Evolutionary conservation across 2,888 invertebrate species (phyloP).

Genomic region (Cryptosula pallasiana): DNA sequence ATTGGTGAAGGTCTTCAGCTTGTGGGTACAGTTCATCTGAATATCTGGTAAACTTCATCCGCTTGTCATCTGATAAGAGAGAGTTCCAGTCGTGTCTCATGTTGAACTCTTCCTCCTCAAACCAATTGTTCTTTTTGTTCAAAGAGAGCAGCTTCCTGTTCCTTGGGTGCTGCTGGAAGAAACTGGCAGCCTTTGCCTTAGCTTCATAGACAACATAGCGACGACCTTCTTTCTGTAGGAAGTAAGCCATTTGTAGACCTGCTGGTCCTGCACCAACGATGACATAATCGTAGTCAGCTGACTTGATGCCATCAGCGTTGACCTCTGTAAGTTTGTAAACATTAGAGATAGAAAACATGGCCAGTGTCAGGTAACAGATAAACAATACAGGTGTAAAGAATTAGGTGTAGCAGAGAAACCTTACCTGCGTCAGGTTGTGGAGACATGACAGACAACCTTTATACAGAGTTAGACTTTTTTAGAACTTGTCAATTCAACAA

Average conservation of each 20-base stretch:
- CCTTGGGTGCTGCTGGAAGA: conserved; percentile 22
- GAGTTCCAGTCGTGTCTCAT: conserved; percentile 27
- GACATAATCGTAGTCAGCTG: conserved; percentile 53
- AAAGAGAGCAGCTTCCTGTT: conserved; percentile 24
- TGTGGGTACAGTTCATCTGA: conserved; percentile 36
- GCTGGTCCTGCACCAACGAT: conserved; percentile 55
- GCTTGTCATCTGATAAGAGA: conserved; percentile 23
- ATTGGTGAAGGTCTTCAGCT: conserved; percentile 24
- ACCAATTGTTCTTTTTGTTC: conserved; percentile 23
- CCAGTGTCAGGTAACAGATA: too few relatives aligned
- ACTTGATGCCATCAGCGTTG: too few relatives aligned
- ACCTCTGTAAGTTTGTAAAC: too few relatives aligned
- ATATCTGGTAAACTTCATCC: conserved; percentile 32
- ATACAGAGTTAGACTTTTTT: too few relatives aligned
- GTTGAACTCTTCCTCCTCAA: conserved; percentile 25
- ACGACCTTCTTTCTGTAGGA: conserved; percentile 42
- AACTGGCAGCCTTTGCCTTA: conserved; percentile 25
- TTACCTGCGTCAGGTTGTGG: too few relatives aligned
- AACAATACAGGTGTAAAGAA: too few relatives aligned
- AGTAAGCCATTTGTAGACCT: conserved; percentile 54
- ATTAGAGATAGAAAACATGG: too few relatives aligned
- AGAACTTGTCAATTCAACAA: too few relatives aligned
- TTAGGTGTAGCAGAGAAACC: too few relatives aligned
- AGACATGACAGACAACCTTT: too few relatives aligned
- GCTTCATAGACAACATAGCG: conserved; percentile 54